Conservation (phyloP, 2,113 vertebrate genomes). For the Gobiocypris rarus region DNA sequence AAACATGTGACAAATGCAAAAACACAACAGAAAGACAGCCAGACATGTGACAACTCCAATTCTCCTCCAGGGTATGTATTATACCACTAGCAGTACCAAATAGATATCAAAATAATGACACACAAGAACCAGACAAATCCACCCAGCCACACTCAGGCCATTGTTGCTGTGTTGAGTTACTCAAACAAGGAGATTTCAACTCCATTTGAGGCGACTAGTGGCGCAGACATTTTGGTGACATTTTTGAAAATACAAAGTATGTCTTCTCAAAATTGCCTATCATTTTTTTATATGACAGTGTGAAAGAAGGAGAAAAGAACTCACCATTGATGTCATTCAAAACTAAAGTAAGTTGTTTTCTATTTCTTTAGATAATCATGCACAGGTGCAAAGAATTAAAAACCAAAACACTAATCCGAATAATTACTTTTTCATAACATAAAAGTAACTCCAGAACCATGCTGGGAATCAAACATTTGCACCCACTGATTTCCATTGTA, state of each 20-base stretch:
- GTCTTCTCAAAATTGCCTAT: neutral
- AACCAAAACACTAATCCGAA: too few species aligned
- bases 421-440: too few species aligned
- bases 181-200: neutral
- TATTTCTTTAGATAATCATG: too few species aligned
- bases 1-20: too few species aligned
- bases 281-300: neutral
- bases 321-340: neutral
- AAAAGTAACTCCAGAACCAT: neutral
- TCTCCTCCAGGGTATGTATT: neutral
- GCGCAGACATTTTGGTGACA: neutral
- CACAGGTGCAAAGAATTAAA: too few species aligned
- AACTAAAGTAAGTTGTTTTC: neutral
- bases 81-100: neutral
- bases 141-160: neutral
- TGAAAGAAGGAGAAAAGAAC: neutral
- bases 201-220: neutral
- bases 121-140: neutral
- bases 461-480: too few species aligned
- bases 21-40: too few species aligned
- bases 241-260: neutral
- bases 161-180: neutral
- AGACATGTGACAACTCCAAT: too few species aligned
- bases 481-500: too few species aligned
- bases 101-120: neutral